A percentile compares a stretch with the other conserved stretches of the same genome.
Evolutionary conservation across 1,140 invertebrate genomes (phyloP).

Genomic region (Platyura marginata): DNA sequence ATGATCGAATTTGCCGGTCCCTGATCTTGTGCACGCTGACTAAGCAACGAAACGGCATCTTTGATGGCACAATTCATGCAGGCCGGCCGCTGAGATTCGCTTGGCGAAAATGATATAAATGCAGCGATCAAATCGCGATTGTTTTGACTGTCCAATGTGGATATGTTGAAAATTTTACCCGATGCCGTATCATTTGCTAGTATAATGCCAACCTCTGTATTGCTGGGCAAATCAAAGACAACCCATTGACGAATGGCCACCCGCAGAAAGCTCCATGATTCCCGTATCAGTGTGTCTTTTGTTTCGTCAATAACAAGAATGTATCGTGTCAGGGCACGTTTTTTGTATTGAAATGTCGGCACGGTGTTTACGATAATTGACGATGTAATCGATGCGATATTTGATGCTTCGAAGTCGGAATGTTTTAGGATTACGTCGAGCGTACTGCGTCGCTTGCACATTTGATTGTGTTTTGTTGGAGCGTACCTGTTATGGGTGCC

Average conservation of each 20-base stretch:
- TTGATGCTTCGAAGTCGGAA: constrained; percentile 29
- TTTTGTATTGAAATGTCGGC: constrained; percentile 18
- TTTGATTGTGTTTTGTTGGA: constrained; percentile 47
- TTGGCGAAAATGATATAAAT: constrained; percentile 29
- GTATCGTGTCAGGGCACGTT: constrained; percentile 27
- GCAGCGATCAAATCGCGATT: constrained; percentile 26
- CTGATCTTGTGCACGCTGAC: constrained; percentile 18
- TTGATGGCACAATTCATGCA: constrained; percentile 29
- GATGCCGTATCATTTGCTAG: constrained; percentile 23
- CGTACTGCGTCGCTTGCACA: constrained; percentile 37
- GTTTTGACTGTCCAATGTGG: constrained; percentile 12
- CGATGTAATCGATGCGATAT: constrained; percentile 20
- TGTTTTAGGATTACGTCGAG: constrained; percentile 40
- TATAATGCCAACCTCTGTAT: constrained; percentile 27
- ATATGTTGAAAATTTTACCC: constrained; percentile 7
- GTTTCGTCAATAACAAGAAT: constrained; percentile 33
- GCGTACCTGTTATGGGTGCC: constrained; percentile 37
- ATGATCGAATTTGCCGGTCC: constrained; percentile 32
- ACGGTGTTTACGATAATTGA: neutral
- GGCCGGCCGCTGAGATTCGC: constrained; percentile 23
- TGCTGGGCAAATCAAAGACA: constrained; percentile 27
- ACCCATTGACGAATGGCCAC: constrained; percentile 35
- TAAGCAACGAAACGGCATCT: constrained; percentile 29
- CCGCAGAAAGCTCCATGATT: constrained; percentile 37
- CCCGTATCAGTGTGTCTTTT: constrained; percentile 31